Evolutionary conservation across 2,888 invertebrate species (phyloP), one percentile per base, ranked within the genome.

Genomic region (Amorpha juglandis): DNA sequence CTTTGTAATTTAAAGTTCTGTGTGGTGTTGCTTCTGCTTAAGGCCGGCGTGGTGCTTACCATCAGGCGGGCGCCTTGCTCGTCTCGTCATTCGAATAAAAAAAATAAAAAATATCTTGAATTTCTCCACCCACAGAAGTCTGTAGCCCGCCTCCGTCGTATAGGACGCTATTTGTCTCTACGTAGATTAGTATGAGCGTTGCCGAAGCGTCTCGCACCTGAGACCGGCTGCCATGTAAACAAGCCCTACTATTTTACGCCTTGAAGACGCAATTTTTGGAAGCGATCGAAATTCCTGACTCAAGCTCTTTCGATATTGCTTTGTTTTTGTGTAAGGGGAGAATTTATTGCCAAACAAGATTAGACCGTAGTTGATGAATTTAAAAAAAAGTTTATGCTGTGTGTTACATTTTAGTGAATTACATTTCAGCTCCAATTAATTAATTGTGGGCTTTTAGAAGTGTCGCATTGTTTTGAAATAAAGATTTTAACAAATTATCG

Each of bases 131-230:
- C 70, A 55, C 12, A 11, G 1, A 47, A 53, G 8, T 70, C 71
- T 72, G 62, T 35, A 50, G 55, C 0, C 58, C 71, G 78, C 80
- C 77, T 76, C 77, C 68, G 63, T 73, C 71, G 72, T 74, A 78
- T 80, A 81, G 86, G 78, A 78, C 76, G 82, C 84, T 89, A 86
- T 89, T 90, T 90, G 86, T 91, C 87, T 90, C 82, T 77, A 74
- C 83, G 81, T 83, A 87, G 91, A 90, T 91, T 90, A 91, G 86
- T 82, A 78, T 84, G 86, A 88, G 89, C 86, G 84, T 83, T 58
- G 78, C 74, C 73, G 69, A 75, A 77, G 76, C 75, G 73, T 73
- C 71, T 71, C 75, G 77, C 88, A 89, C 87, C 89, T 88, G 89
- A 63, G 85, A 72, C 74, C 76, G 53, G 48, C 70, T 47, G 12